A percentile compares a stretch with the other conserved stretches of the same genome.
Conservation (phyloP, 2,113 vertebrate species). For the Solenodon paradoxus region DNA sequence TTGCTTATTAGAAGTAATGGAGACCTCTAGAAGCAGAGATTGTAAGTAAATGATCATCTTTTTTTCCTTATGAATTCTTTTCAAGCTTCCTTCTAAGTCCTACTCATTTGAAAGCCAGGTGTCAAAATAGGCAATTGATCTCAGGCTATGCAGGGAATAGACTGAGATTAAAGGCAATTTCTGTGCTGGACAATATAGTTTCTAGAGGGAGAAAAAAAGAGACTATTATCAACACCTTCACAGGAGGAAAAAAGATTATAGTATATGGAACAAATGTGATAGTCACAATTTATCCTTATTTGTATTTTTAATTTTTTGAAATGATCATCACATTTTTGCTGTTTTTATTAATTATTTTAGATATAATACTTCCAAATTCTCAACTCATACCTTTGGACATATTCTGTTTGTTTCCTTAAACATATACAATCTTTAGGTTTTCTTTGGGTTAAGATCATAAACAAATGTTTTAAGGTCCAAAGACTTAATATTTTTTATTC, state of each 20-base stretch:
- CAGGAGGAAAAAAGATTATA: background rate
- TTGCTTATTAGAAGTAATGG: background rate
- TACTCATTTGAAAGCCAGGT: background rate
- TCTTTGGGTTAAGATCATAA: slow-evolving; percentile 34
- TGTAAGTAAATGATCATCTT: background rate
- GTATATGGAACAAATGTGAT: background rate
- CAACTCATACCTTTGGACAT: background rate
- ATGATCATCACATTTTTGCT: background rate
- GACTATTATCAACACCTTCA: background rate
- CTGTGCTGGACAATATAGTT: background rate
- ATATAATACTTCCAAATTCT: background rate
- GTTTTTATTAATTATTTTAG: slow-evolving; percentile 11
- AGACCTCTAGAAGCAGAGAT: background rate
- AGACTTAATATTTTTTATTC: slow-evolving; percentile 51
- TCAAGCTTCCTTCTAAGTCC: background rate
- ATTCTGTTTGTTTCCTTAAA: background rate
- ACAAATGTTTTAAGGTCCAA: slow-evolving; percentile 41
- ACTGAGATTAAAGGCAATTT: background rate
- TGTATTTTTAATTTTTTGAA: background rate
- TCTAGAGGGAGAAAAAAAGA: background rate
- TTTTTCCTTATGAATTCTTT: background rate
- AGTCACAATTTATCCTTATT: background rate
- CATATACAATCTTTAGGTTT: background rate
- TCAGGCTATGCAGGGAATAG: background rate
- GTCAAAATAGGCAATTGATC: background rate